Conservation (phyloP, 2,797 vertebrate genomes). For the Pelodytes ibericus region DNA sequence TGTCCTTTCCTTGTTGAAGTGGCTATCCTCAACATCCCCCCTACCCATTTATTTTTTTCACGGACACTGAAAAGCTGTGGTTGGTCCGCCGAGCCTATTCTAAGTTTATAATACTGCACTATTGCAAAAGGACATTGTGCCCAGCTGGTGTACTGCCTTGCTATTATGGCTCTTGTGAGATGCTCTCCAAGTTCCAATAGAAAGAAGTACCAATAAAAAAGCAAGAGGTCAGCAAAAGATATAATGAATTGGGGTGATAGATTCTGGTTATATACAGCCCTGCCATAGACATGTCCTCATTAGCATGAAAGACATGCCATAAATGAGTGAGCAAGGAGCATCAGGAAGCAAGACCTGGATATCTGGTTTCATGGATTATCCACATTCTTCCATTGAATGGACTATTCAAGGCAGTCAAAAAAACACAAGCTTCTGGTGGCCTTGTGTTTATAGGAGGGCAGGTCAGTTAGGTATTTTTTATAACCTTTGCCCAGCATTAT, state of each 20-base stretch:
- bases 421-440: background rate
- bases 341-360: slow-evolving; percentile 14
- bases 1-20: slow-evolving; percentile 30
- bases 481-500: too few species aligned
- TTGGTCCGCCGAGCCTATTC: slow-evolving; percentile 41
- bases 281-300: slow-evolving; percentile 31
- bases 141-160: slow-evolving; percentile 57
- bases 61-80: slow-evolving; percentile 12
- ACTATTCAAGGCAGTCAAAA: slow-evolving; percentile 24
- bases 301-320: slow-evolving; percentile 37
- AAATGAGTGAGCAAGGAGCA: slow-evolving; percentile 6
- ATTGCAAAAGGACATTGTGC: slow-evolving; percentile 47
- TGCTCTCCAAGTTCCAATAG: slow-evolving; percentile 5
- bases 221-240: background rate
- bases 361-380: slow-evolving; percentile 11
- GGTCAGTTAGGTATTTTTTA: background rate
- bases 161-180: slow-evolving; percentile 24
- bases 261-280: slow-evolving; percentile 12
- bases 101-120: slow-evolving; percentile 37
- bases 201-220: slow-evolving; percentile 33
- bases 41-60: slow-evolving; percentile 49
- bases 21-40: slow-evolving; percentile 40
- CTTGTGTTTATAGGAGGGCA: background rate
- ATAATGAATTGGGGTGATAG: slow-evolving; percentile 17
- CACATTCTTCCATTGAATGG: slow-evolving; percentile 24